Evolutionary conservation across 2,113 vertebrate genomes (phyloP).

Genomic region (Scomber japonicus): DNA sequence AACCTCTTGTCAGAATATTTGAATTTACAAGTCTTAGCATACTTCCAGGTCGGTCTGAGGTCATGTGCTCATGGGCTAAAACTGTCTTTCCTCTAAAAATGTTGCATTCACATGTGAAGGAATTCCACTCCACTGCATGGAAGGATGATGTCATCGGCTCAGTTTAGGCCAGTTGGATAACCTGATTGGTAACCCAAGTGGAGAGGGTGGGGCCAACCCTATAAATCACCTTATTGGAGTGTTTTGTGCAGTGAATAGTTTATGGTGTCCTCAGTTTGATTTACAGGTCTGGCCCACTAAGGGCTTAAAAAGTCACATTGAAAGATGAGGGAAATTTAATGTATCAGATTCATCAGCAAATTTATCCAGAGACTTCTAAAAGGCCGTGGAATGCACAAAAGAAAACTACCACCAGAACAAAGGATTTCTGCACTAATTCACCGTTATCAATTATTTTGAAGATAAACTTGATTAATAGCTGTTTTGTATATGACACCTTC

Average conservation of each 20-base stretch:
- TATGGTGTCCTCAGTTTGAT: conserved; percentile 74
- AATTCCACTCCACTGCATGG: conserved; percentile 38
- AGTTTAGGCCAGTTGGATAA: conserved; percentile 67
- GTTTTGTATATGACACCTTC: background rate
- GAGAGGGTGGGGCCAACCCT: conserved; percentile 57
- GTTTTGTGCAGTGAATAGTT: conserved; percentile 71
- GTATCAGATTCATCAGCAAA: conserved; percentile 65
- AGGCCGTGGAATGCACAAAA: conserved; percentile 29
- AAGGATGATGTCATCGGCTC: conserved; percentile 64
- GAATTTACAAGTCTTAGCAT: conserved; percentile 7
- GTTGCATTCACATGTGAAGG: conserved; percentile 25
- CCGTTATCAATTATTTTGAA: conserved; percentile 12
- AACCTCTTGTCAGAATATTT: conserved; percentile 10
- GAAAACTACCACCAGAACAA: conserved; percentile 16
- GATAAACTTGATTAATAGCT: too few species aligned
- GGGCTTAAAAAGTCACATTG: conserved; percentile 64
- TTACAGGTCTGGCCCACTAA: conserved; percentile 65
- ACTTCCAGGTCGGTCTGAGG: conserved; percentile 4
- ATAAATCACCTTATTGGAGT: conserved; percentile 76
- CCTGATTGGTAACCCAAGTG: conserved; percentile 73
- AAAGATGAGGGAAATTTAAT: conserved; percentile 71
- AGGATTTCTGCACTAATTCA: background rate
- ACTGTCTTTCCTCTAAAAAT: conserved; percentile 18
- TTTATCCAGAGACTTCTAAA: conserved; percentile 38
- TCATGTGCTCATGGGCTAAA: conserved; percentile 1